These are phyloP conservation scores for Burhinus bistriatus DNA, from an alignment of 2,113 vertebrate genomes.

Conservation along the genomic window DNA sequence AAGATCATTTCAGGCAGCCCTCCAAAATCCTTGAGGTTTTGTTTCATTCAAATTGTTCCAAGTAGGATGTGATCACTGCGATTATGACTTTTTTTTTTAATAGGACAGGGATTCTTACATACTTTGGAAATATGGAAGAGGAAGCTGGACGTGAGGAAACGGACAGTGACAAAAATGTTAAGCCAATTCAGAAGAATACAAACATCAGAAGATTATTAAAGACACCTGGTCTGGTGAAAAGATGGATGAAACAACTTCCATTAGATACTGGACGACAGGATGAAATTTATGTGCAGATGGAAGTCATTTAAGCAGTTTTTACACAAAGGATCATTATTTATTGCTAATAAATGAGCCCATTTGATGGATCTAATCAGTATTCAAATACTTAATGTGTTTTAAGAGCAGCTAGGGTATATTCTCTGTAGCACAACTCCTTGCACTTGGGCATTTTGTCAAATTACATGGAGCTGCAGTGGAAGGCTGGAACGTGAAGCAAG, in stretches of 20 bases:
- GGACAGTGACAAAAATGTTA: neutral
- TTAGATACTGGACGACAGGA: neutral
- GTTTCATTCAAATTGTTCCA: neutral
- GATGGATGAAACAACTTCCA: neutral
- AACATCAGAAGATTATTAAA: neutral
- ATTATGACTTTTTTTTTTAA: neutral
- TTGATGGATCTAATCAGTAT: slow-evolving; percentile 39
- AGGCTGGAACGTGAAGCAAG: neutral
- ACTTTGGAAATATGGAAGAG: neutral
- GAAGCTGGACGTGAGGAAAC: neutral
- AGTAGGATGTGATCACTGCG: neutral
- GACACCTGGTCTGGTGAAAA: neutral
- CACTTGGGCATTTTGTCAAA: neutral
- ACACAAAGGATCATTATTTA: slow-evolving; percentile 47
- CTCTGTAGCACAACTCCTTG: neutral
- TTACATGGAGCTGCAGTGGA: neutral
- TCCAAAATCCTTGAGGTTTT: neutral
- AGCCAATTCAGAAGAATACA: neutral
- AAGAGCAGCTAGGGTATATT: slow-evolving; percentile 4
- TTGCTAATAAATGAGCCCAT: slow-evolving; percentile 56
- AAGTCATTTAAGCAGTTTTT: slow-evolving; percentile 42
- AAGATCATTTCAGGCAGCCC: neutral
- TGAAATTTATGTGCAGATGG: neutral
- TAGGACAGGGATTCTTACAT: neutral
- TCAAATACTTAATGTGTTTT: slow-evolving; percentile 4